A percentile compares a stretch with the other conserved stretches of the same genome.
These are phyloP conservation scores for Drosophila niveifrons DNA, from an alignment of 2,888 invertebrate species.

Conservation along the genomic window DNA sequence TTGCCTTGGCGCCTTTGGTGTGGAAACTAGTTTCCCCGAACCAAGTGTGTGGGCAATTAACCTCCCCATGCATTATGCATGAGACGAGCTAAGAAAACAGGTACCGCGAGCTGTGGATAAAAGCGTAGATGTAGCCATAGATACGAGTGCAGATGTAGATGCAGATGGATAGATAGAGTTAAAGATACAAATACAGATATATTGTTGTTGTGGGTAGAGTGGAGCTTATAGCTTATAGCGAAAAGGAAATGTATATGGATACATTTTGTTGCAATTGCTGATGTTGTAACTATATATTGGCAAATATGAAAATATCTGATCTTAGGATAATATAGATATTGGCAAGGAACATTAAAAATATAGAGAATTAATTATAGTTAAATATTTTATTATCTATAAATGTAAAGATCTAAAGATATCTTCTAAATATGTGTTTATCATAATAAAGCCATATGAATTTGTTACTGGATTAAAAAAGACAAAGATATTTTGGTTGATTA, in stretches of 20 bases:
- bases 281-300: background rate
- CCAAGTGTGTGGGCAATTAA: conserved; percentile 46
- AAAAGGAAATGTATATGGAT: background rate
- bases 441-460: too few relatives aligned
- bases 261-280: background rate
- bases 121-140: conserved; percentile 10
- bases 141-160: conserved; percentile 17
- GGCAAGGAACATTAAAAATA: too few relatives aligned
- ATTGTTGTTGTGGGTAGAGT: background rate
- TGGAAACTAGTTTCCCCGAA: conserved; percentile 59
- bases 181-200: conserved; percentile 1
- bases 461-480: too few relatives aligned
- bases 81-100: conserved; percentile 19
- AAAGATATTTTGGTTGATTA: too few relatives aligned
- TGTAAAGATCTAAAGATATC: too few relatives aligned
- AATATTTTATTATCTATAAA: too few relatives aligned
- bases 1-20: conserved; percentile 63
- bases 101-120: conserved; percentile 12
- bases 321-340: too few relatives aligned
- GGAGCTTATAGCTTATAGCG: background rate
- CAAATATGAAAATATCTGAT: background rate
- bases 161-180: conserved; percentile 12
- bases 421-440: too few relatives aligned
- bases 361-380: too few relatives aligned
- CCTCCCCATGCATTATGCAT: conserved; percentile 19